These are phyloP conservation scores for Lepidothrix coronata DNA, from an alignment of 2,113 vertebrate species.

Conservation along the genomic window DNA sequence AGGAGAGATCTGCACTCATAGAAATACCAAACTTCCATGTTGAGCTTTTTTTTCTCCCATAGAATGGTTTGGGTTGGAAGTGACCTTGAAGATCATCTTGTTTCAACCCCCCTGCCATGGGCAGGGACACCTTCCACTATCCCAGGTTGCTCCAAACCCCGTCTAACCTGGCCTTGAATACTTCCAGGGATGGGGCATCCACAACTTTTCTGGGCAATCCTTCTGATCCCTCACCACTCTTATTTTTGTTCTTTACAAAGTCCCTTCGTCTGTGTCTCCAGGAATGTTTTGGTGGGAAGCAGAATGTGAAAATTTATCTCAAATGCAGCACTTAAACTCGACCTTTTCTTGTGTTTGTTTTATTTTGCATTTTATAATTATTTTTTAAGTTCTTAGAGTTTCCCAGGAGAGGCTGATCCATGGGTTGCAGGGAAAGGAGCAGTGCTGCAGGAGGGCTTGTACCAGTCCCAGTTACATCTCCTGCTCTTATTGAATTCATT, in stretches of 20 bases:
- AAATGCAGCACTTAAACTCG: not conserved
- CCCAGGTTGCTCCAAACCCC: not conserved
- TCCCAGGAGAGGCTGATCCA: not conserved
- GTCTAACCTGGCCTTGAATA: not conserved
- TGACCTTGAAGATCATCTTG: not conserved
- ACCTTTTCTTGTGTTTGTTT: not conserved
- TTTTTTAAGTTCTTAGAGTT: not conserved
- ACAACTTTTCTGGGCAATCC: not conserved
- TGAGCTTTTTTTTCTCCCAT: not conserved
- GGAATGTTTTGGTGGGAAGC: not conserved
- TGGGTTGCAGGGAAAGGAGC: not conserved
- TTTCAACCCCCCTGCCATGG: not conserved
- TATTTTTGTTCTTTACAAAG: not conserved
- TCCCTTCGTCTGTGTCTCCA: not conserved
- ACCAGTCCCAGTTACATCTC: not conserved
- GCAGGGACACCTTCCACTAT: not conserved
- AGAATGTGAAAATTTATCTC: not conserved
- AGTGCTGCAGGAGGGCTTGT: not conserved
- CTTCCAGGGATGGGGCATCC: not conserved
- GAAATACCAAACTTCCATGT: rapidly evolving
- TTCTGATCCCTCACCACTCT: not conserved
- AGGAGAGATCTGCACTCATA: not conserved
- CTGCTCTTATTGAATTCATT: not conserved
- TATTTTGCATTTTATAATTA: not conserved
- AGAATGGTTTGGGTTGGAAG: not conserved